These are phyloP conservation scores for Nycticryphes semicollaris DNA, from an alignment of 2,113 vertebrate genomes.

Conservation along the genomic window DNA sequence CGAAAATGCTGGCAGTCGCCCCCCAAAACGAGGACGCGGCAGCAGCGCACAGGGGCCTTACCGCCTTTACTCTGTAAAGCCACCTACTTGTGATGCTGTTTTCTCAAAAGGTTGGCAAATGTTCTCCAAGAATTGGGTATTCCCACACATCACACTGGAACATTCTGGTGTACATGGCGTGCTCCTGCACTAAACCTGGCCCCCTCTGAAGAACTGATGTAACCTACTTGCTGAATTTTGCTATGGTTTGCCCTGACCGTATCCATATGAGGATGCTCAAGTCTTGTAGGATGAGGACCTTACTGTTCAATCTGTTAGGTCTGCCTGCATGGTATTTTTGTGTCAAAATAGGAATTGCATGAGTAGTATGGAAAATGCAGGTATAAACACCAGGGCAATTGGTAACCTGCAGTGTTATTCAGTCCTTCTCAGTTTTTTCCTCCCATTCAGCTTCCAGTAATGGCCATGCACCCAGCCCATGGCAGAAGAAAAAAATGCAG, in stretches of 20 bases:
- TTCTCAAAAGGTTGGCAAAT: fast-evolving
- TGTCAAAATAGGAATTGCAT: neutral
- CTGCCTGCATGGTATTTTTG: fast-evolving
- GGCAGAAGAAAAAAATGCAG: neutral
- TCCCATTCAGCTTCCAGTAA: fast-evolving
- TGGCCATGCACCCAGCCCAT: fast-evolving
- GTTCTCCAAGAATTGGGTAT: neutral
- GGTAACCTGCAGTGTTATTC: fast-evolving
- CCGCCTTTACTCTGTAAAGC: neutral
- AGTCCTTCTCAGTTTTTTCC: fast-evolving
- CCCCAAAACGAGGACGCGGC: neutral
- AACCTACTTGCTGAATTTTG: fast-evolving
- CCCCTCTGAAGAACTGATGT: fast-evolving
- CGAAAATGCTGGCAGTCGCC: fast-evolving
- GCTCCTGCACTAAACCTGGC: fast-evolving
- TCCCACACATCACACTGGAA: fast-evolving
- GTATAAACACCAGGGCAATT: neutral
- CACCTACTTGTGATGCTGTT: fast-evolving
- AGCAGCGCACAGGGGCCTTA: neutral
- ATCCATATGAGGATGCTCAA: fast-evolving
- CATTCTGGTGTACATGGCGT: no score
- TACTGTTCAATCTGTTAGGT: fast-evolving
- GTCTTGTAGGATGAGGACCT: neutral
- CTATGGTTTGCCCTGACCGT: fast-evolving
- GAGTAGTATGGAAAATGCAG: neutral